Evolutionary conservation across 2,113 vertebrate genomes (phyloP).

Genomic region (Platycercus adscitus): DNA sequence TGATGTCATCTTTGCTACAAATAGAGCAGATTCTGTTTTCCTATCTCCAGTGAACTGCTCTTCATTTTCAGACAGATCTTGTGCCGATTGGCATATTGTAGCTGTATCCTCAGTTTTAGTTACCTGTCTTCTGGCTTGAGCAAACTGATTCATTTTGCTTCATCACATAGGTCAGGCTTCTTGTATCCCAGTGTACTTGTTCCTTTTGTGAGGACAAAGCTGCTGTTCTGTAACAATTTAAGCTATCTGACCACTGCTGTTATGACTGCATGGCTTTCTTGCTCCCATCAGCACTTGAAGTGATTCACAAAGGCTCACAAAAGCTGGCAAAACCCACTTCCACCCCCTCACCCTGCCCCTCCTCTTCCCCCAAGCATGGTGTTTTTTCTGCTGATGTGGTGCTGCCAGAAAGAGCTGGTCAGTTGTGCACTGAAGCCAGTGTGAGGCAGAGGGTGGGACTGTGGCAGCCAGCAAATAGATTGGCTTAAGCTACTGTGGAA

Average conservation of each 20-base stretch:
- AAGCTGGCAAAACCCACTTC: constrained; percentile 4
- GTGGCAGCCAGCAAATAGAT: not conserved
- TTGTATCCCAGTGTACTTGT: not conserved
- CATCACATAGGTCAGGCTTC: fast-evolving
- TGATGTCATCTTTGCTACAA: constrained; percentile 53
- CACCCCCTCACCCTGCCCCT: not conserved
- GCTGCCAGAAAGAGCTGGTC: not conserved
- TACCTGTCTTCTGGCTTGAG: not conserved
- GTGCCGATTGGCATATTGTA: not conserved
- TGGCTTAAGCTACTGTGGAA: constrained; percentile 10
- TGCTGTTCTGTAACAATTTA: not conserved
- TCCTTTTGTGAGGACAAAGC: constrained; percentile 16
- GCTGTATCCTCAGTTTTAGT: not conserved
- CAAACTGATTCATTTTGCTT: fast-evolving
- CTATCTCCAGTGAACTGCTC: not conserved
- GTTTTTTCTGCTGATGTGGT: not conserved
- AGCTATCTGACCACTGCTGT: not conserved
- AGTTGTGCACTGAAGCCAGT: not conserved
- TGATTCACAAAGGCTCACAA: constrained; percentile 26
- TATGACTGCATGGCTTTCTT: not conserved
- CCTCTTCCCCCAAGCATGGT: not conserved
- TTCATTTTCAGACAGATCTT: not conserved
- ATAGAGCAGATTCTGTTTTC: constrained; percentile 39
- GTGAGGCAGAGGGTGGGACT: not conserved
- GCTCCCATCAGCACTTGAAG: not conserved